Evolutionary conservation across 2,888 invertebrate species (phyloP), one percentile per base, ranked within the genome.

Genomic region (Octonoba sinensis): DNA sequence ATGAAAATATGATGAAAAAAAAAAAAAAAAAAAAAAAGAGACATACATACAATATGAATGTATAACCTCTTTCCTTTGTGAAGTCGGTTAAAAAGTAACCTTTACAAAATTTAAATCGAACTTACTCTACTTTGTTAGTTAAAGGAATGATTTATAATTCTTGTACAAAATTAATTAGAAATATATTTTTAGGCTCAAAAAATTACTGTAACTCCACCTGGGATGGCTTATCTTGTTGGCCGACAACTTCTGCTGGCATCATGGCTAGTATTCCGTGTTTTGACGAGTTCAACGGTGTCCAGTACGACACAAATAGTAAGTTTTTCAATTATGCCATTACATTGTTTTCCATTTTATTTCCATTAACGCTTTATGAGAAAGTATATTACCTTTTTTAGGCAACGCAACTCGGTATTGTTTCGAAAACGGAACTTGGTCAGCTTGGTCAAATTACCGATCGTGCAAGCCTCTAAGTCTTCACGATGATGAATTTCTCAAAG

Each of bases 291-390:
- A 91, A 93, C 85, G 94, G 94, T 82, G 92, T 95, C 77, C 91
- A 91, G 85, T 95, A 95, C 87, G 95, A 96, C 87, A 92, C 92
- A 84, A 92, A 93, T 87, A 92, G 96, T 96, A 90, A 95, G 95
- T 93, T 73, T 3, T 8, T 36, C 44, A 4, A 1, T 36, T 27
- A 6, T n/a, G n/a, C n/a, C 36, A 36, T 36, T 36, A 36, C 8
- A 4, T 36, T 11, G 8, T 36, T 36, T 36, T 4, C 0, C 3
- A 36, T 8, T 36, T 36, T 6, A 36, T 36, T 36, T 4, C 36
- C 36, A 11, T 36, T 36, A 36, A 36, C 36, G 6, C 27, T 11
- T 20, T 20, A 22, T 6, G 12, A 22, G 24, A 15, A 22, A 57
- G 11, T 11, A 22, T n/a, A 2, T 18, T 57, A 4, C 60, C 6